These are phyloP conservation scores for Rhagonycha fulva DNA, from an alignment of 2,888 invertebrate genomes.

Conservation along the genomic window DNA sequence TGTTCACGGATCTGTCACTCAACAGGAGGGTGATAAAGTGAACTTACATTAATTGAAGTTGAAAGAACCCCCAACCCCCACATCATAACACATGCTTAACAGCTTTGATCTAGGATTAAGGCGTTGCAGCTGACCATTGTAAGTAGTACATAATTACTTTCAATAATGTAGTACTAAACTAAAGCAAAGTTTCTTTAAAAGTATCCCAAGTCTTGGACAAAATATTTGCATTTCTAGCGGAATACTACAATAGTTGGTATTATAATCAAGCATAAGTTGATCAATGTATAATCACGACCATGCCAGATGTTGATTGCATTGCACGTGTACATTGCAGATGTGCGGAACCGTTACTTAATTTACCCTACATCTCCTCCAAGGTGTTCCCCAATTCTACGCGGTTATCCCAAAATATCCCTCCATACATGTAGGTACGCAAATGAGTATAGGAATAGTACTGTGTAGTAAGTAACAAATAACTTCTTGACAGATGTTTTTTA, in stretches of 20 bases:
- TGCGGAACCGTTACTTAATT: conserved; percentile 44
- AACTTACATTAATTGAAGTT: conserved; percentile 27
- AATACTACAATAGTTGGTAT: neutral
- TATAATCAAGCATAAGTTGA: conserved; percentile 5
- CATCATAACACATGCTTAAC: conserved; percentile 23
- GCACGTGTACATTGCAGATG: conserved; percentile 47
- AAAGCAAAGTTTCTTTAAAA: neutral
- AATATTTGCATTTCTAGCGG: neutral
- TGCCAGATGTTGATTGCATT: conserved; percentile 43
- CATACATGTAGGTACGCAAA: neutral
- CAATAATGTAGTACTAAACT: neutral
- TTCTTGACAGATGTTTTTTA: conserved; percentile 14
- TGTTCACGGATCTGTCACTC: conserved; percentile 18
- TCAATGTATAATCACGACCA: conserved; percentile 41
- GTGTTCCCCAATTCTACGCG: conserved; percentile 35
- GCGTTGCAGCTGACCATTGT: conserved; percentile 21
- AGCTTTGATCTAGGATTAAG: conserved; percentile 17
- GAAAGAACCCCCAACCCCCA: conserved; percentile 22
- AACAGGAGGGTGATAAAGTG: conserved; percentile 22
- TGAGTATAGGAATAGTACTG: neutral
- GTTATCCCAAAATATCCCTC: conserved; percentile 14
- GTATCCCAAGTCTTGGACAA: neutral
- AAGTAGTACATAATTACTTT: conserved; percentile 13
- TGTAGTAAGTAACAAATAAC: conserved; percentile 7
- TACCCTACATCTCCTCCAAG: conserved; percentile 39